Base-by-base conservation (phyloP, 2,888 invertebrate species). In the Zygaena filipendulae region DNA sequence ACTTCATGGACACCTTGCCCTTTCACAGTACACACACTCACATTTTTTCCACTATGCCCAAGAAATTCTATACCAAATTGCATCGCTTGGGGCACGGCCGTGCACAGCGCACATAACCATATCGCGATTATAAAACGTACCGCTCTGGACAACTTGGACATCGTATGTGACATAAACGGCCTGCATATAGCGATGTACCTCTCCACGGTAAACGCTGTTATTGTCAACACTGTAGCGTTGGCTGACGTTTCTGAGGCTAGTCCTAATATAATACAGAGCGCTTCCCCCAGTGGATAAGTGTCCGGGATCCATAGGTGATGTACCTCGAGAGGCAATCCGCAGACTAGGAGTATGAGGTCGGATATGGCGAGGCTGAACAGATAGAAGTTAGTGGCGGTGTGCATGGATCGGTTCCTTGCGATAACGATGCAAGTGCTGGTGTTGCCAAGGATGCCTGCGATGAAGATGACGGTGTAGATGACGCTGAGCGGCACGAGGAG, bases 171-270 rank as follows among this genome's bases (percentile, higher is more conserved):
- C 51, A 87, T 81, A 49, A 95, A 91, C 0, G 95, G 95, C 52
- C 91, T 87, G 51, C 92, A 92, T 45, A 93, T 92, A 3, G 92
- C 92, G 19, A 92, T 86, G 57, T 92, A 95, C 36, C 95, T 82
- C 61, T 95, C 95, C 8, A 93, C 87, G 0, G 90, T 95, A 61
- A 95, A 95, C 2, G 92, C 92, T 0, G 92, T 92, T 48, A 95
- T 95, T 7, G 90, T 91, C 36, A 91, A 66, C 2, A 95, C 92
- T 0, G 93, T 93, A 1, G 92, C 91, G 54, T 91, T 91, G 11
- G 90, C 87, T 1, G 90, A 88, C n/a, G 91, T 91, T 64, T 95
- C 95, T 0, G 93, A 90, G 0, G 91, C 86, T 25, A 93, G 82
- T 4, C 90, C 90, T 39, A 86, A 77, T 7, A 88, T 64, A 7